Base-by-base conservation (phyloP, 2,888 invertebrate genomes). In the Caenorhabditis becei region DNA sequence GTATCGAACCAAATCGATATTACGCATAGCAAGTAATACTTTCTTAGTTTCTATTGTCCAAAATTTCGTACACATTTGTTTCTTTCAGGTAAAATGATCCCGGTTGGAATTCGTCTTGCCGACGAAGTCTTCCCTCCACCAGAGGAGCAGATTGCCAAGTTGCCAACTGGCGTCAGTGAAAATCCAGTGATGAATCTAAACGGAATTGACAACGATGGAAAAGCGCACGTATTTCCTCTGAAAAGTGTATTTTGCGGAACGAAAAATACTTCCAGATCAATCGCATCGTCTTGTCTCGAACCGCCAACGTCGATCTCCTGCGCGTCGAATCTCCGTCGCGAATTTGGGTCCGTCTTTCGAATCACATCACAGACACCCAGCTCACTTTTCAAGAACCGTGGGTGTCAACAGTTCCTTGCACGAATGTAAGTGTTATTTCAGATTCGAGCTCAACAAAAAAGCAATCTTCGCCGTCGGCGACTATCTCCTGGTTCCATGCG, bases 281-380 rank as follows among this genome's bases (percentile, higher is more conserved):
- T 41, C 67, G 85, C 3, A 81, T 85, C 16, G 49, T 65, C 1
- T 49, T 85, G 8, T 23, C 53, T 23, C 67, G 81, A 2, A 49
- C 79, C 1, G 79, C 81, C 23, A 24, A 63, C 10, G 83, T 83
- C 8, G 82, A 80, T 56, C 24, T 83, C 4, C 54, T 79, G 7
- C 63, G 71, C n/a, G 81, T 54, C 20, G 83, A 83, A 35, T 85
- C 85, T 5, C 85, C 85, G 1, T 81, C 83, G 2, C 32, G 62
- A 8, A 77, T 86, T 35, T 86, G 85, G 83, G 84, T 84, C 16
- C 75, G 83, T n/a, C 75, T 85, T 10, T 32, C 41, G 26, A 86
- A 86, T 67, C 84, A 85, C 61, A 84, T 84, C 61, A 81, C 84
- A 0, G 77, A 83, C n/a, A 32, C 51, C 0, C 53, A 53, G 3